Percentiles rank a stretch among this genome's conserved stretches.
phyloP scores from a whole-genome alignment of 1,140 invertebrate genomes.

The Apis dorsata region DNA sequence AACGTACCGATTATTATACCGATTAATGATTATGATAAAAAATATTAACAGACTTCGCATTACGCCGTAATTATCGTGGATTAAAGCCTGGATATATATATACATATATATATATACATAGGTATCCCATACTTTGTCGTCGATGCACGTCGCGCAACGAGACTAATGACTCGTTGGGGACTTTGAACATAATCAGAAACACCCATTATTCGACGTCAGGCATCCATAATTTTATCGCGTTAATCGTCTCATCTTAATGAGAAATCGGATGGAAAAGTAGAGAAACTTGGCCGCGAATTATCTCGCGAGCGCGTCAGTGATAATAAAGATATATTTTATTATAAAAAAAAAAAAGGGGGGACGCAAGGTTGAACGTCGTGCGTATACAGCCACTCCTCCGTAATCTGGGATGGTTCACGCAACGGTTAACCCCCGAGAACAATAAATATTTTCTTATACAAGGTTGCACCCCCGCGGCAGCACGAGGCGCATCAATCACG shows the following conservation, averaged over 20 bases:
- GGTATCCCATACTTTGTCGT: not conserved
- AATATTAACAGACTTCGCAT: not conserved
- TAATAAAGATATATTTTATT: not conserved
- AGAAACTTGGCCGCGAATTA: not conserved
- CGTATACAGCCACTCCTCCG: no score
- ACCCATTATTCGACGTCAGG: conserved; percentile 60
- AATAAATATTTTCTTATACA: conserved; percentile 33
- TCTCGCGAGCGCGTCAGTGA: not conserved
- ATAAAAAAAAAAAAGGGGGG: no score
- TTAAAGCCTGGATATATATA: not conserved
- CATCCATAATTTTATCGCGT: conserved; percentile 54
- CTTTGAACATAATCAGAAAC: conserved; percentile 45
- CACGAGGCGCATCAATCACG: conserved; percentile 26
- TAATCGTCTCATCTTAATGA: conserved; percentile 33
- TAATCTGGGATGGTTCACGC: not conserved
- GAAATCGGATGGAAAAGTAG: not conserved
- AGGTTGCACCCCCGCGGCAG: not conserved
- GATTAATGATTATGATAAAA: not conserved
- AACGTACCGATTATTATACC: no score
- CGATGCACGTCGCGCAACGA: conserved; percentile 35
- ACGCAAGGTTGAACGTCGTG: no score
- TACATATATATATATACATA: not conserved
- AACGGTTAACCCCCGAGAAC: not conserved
- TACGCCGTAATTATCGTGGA: not conserved
- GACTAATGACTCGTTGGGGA: conserved; percentile 57